Evolutionary conservation across 2,888 invertebrate species (phyloP).

Genomic region (Ophion obscuratus): DNA sequence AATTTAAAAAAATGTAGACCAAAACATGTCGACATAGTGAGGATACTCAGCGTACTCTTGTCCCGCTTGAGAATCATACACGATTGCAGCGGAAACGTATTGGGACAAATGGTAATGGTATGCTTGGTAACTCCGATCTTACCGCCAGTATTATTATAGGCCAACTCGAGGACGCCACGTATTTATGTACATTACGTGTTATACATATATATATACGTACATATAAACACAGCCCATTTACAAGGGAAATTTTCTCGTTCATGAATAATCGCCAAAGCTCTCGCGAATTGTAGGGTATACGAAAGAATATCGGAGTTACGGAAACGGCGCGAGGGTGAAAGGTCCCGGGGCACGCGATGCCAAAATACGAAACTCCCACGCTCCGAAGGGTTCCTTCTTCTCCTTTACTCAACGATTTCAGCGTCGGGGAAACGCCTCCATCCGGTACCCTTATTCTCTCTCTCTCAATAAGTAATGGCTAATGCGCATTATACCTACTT

Average conservation of each 20-base stretch:
- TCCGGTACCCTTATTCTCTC: conserved; percentile 56
- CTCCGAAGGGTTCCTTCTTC: conserved; percentile 24
- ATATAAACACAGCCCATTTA: conserved; percentile 9
- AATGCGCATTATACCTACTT: conserved; percentile 59
- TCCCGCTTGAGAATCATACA: neutral
- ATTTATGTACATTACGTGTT: neutral
- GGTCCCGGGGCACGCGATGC: conserved; percentile 57
- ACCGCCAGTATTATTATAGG: conserved; percentile 44
- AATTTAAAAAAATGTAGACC: neutral
- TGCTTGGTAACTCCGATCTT: conserved; percentile 18
- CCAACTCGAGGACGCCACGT: conserved; percentile 33
- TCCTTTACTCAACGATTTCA: conserved; percentile 27
- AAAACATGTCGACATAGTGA: neutral
- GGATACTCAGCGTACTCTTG: neutral
- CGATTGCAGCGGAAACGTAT: conserved; percentile 9
- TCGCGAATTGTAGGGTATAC: conserved; percentile 38
- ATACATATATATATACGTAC: neutral
- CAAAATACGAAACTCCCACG: conserved; percentile 58
- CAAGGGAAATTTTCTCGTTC: conserved; percentile 53
- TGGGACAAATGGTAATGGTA: conserved; percentile 21
- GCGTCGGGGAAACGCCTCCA: conserved; percentile 31
- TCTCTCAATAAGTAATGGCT: conserved; percentile 64
- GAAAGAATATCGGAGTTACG: conserved; percentile 48
- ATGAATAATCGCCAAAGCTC: conserved; percentile 63
- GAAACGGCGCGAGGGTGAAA: conserved; percentile 52